Evolutionary conservation across 2,888 invertebrate genomes (phyloP).

Genomic region (Drosophila mimica): DNA sequence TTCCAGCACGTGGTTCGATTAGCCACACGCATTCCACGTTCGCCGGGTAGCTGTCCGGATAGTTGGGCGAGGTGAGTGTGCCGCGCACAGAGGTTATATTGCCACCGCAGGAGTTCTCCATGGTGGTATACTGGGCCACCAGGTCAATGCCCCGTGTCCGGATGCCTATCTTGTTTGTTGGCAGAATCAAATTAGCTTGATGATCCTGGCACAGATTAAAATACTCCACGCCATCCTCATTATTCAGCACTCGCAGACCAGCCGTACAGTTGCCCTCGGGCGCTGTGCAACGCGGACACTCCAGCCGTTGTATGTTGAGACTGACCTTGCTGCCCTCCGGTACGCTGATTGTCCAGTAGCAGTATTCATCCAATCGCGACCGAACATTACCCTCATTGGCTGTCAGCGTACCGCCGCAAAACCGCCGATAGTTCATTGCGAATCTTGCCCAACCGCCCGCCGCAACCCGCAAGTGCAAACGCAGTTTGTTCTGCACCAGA

Average conservation of each 20-base stretch:
- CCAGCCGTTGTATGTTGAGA: slow-evolving; percentile 72
- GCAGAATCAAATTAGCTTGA: slow-evolving; percentile 56
- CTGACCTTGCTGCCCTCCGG: slow-evolving; percentile 64
- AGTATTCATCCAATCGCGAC: slow-evolving; percentile 60
- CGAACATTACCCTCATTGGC: slow-evolving; percentile 64
- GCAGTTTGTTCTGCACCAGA: slow-evolving; percentile 87
- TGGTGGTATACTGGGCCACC: slow-evolving; percentile 85
- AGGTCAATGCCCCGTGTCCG: slow-evolving; percentile 62
- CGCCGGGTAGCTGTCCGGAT: slow-evolving; percentile 89
- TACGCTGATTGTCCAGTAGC: slow-evolving; percentile 28
- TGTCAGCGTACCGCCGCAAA: slow-evolving; percentile 66
- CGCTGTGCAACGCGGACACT: slow-evolving; percentile 66
- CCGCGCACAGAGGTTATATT: slow-evolving; percentile 87
- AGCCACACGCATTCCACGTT: slow-evolving; percentile 92
- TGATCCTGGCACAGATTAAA: slow-evolving; percentile 63
- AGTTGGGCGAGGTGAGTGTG: slow-evolving; percentile 89
- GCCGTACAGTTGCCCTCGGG: slow-evolving; percentile 48
- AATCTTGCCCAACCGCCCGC: slow-evolving; percentile 78
- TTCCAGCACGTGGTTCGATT: slow-evolving; percentile 89
- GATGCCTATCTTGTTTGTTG: slow-evolving; percentile 55
- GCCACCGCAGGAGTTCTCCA: slow-evolving; percentile 89
- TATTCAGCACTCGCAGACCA: slow-evolving; percentile 55
- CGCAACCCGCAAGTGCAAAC: slow-evolving; percentile 88
- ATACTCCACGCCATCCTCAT: slow-evolving; percentile 48
- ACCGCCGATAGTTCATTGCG: slow-evolving; percentile 54